phyloP scores from a whole-genome alignment of 2,797 vertebrate genomes.

The Decapterus maruadsi region DNA sequence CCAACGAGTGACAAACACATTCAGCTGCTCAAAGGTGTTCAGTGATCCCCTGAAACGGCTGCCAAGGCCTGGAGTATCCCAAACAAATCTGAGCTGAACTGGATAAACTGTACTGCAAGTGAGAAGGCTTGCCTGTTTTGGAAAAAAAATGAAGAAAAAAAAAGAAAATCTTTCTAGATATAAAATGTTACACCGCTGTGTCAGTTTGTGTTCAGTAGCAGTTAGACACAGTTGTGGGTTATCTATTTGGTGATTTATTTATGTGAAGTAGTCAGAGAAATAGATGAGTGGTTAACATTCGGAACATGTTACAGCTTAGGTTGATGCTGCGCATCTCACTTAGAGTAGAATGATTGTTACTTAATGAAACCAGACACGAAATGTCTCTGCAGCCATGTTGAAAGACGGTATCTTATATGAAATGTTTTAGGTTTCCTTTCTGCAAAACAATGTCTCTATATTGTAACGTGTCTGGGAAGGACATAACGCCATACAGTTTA shows the following conservation, averaged over 20 bases:
- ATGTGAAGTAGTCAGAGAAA: conserved; percentile 81
- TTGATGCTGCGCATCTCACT: conserved; percentile 80
- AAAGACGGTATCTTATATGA: conserved; percentile 56
- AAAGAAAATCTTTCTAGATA: conserved; percentile 75
- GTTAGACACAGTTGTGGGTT: conserved; percentile 82
- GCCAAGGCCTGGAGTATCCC: conserved; percentile 42
- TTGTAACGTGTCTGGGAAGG: conserved; percentile 54
- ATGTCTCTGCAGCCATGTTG: conserved; percentile 59
- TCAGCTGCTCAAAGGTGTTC: conserved; percentile 51
- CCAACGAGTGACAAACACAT: conserved; percentile 43
- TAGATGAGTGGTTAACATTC: conserved; percentile 74
- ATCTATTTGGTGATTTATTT: conserved; percentile 84
- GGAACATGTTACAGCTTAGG: conserved; percentile 72
- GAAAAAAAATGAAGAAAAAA: conserved; percentile 14
- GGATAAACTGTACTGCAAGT: conserved; percentile 61
- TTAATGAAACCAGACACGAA: conserved; percentile 54
- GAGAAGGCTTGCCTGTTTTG: conserved; percentile 52
- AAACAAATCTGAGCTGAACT: conserved; percentile 55
- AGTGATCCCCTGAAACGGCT: conserved; percentile 50
- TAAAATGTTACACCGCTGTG: conserved; percentile 82
- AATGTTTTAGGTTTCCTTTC: conserved; percentile 63
- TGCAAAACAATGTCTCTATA: conserved; percentile 56
- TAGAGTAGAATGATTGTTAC: conserved; percentile 72
- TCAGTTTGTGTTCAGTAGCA: conserved; percentile 82
- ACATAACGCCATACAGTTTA: conserved; percentile 52